Conservation (phyloP, 2,888 invertebrate species). For the Orthosia gracilis region DNA sequence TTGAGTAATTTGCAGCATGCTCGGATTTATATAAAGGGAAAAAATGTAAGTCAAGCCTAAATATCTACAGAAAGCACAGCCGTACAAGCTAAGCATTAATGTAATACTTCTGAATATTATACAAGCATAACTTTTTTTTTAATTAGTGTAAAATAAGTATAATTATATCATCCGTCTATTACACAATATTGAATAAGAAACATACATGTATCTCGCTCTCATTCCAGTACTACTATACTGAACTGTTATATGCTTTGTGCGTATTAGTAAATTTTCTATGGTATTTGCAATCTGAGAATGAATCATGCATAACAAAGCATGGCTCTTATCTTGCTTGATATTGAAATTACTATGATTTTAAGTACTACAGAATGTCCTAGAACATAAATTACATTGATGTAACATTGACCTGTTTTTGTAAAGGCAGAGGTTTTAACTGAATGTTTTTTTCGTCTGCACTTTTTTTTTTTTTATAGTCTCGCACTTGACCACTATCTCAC, state of each 20-base stretch:
- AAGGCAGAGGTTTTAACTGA: background rate
- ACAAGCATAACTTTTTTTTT: constrained; percentile 1
- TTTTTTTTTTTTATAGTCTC: too few relatives aligned
- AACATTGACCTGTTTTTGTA: background rate
- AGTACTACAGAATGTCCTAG: background rate
- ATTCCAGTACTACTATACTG: background rate
- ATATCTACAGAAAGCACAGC: too few relatives aligned
- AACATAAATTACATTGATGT: background rate
- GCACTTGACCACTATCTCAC: too few relatives aligned
- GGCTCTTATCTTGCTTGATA: constrained; percentile 27
- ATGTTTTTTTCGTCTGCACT: background rate
- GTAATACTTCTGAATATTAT: background rate
- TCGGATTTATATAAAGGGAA: background rate
- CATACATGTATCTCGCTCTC: background rate
- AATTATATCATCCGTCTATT: constrained; percentile 5
- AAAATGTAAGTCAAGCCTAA: background rate
- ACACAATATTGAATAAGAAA: constrained; percentile 25
- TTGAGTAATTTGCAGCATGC: constrained; percentile 1
- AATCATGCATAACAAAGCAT: constrained; percentile 28
- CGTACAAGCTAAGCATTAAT: background rate
- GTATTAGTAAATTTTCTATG: constrained; percentile 1
- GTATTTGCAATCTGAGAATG: background rate
- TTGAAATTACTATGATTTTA: constrained; percentile 3
- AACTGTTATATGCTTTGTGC: background rate
- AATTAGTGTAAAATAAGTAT: background rate